Evolutionary conservation across 2,113 vertebrate genomes (phyloP), one percentile per base, ranked within the genome.

Genomic region (Daboia siamensis): DNA sequence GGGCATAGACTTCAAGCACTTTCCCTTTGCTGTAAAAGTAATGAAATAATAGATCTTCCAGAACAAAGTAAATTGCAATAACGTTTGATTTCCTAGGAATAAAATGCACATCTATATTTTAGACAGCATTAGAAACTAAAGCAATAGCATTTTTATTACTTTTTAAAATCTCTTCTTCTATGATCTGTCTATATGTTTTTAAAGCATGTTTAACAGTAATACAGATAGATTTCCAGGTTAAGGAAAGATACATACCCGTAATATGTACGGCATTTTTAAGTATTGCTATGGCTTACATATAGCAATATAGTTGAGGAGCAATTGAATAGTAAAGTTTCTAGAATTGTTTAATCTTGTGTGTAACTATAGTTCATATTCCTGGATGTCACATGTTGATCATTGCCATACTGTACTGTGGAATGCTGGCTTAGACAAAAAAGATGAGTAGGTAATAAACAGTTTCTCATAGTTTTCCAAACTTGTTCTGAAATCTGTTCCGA

Each of bases 391-490:
- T 48, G 4, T 91, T 59, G 0, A 55, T 64, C 55, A 88, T 95
- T 92, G 33, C 33, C 86, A 33, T 15, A 69, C 2, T 91, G 88
- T 92, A 46, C 5, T 59, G 85, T 33, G 85, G 44, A 23, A 44
- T 91, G 89, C 46, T 1, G 48, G 48, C 44, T 93, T 93, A 91
- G 93, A 89, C 90, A 90, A 46, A 91, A 90, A 86, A 24, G 33
- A 46, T 91, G 20, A 93, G 39, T 46, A 95, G 24, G 46, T 91
- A 86, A 57, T 54, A 24, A 0, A 90, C 61, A 91, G 8, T 87
- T 93, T 93, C 44, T 17, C 51, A 59, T 92, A 56, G 21, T 17
- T 59, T 86, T 91, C 93, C 48, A 29, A 87, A 59, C 51, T 57
- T 90, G 85, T 86, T 29, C 48, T 51, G 48, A 9, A 9, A 51